Evolutionary conservation across 2,888 invertebrate species (phyloP).

Genomic region (Macropis europaea): DNA sequence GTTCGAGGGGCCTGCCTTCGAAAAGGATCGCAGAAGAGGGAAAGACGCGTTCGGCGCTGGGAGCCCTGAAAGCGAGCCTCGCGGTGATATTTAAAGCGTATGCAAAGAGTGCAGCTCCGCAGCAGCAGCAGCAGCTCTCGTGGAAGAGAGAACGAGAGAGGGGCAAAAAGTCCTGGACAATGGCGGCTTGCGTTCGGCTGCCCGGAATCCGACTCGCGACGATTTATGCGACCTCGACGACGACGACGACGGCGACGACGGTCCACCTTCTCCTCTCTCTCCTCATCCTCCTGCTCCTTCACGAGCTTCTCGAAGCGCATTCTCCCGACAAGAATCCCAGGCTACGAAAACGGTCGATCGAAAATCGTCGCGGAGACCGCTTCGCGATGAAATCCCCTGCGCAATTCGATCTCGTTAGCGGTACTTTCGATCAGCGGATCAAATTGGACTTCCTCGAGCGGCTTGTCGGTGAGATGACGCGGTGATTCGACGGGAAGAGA

Average conservation of each 20-base stretch:
- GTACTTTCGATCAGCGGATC: conserved; percentile 15
- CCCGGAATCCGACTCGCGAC: conserved; percentile 77
- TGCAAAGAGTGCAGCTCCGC: conserved; percentile 73
- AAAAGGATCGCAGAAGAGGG: conserved; percentile 20
- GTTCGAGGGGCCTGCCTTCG: conserved; percentile 21
- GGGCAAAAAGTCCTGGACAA: conserved; percentile 74
- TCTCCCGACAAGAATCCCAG: conserved; percentile 53
- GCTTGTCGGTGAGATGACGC: neutral
- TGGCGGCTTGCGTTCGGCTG: conserved; percentile 75
- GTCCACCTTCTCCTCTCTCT: conserved; percentile 44
- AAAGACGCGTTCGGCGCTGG: conserved; percentile 39
- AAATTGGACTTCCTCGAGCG: neutral
- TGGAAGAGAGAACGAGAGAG: conserved; percentile 44
- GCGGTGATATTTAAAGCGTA: conserved; percentile 76
- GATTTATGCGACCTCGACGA: conserved; percentile 76
- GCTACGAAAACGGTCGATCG: conserved; percentile 40
- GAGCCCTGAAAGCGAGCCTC: conserved; percentile 58
- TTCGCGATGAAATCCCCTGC: neutral
- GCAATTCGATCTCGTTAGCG: conserved; percentile 30
- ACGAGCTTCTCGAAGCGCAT: conserved; percentile 45
- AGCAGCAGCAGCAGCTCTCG: conserved; percentile 46
- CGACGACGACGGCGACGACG: conserved; percentile 61
- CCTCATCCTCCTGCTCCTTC: conserved; percentile 39
- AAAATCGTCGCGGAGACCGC: neutral
- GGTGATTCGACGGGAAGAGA: neutral